Conservation (phyloP, 1,140 invertebrate genomes). For the Hycleus phaleratus region DNA sequence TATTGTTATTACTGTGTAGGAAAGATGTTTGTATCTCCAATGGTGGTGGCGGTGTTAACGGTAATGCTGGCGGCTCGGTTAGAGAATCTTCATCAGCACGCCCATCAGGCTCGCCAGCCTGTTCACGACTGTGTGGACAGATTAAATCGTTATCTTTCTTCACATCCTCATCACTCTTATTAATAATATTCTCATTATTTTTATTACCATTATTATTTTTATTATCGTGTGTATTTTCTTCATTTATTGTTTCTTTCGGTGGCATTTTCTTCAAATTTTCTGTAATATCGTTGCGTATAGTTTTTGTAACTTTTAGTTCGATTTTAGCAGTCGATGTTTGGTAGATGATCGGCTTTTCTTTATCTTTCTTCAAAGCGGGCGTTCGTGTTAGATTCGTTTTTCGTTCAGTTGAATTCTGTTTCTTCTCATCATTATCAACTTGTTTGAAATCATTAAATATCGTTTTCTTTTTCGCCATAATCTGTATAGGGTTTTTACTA, state of each 20-base stretch:
- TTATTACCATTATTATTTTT: conserved; percentile 20
- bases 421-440: conserved; percentile 34
- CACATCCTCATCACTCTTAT: conserved; percentile 1
- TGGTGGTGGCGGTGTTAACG: conserved; percentile 52
- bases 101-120: conserved; percentile 73
- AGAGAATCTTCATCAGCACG: conserved; percentile 64
- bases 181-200: conserved; percentile 5
- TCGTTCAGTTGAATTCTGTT: conserved; percentile 18
- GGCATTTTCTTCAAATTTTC: conserved; percentile 21
- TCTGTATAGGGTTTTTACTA: conserved; percentile 35
- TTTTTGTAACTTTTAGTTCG: conserved; percentile 32
- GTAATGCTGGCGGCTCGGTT: conserved; percentile 54
- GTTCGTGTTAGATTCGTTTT: conserved; percentile 32
- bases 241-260: not conserved
- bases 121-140: conserved; percentile 46
- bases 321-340: conserved; percentile 35
- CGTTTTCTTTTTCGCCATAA: conserved; percentile 32
- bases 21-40: conserved; percentile 55
- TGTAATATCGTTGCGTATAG: not conserved
- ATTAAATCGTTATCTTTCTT: not conserved
- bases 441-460: conserved; percentile 16
- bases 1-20: conserved; percentile 51
- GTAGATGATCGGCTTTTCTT: conserved; percentile 33
- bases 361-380: conserved; percentile 31
- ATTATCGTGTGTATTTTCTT: conserved; percentile 14